Conservation (phyloP, 2,888 invertebrate genomes). For the Villa cingulata region DNA sequence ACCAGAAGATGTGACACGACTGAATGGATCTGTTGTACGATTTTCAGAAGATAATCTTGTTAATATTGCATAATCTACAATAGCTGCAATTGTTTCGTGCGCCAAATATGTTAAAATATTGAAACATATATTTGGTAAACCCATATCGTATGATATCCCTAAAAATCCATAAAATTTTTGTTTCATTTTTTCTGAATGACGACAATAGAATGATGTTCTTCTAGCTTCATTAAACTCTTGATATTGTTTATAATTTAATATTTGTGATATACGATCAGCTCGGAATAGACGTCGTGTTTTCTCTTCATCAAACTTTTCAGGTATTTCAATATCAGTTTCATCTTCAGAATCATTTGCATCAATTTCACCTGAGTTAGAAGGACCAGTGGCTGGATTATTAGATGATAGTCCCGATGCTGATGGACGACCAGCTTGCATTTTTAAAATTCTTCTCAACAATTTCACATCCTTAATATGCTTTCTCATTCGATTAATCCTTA, state of each 20-base stretch:
- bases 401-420: conserved; percentile 13
- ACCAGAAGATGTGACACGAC: conserved; percentile 41
- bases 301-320: conserved; percentile 36
- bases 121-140: conserved; percentile 48
- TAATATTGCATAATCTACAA: conserved; percentile 70
- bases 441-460: conserved; percentile 27
- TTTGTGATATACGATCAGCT: conserved; percentile 47
- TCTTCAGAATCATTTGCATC: conserved; percentile 39
- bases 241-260: conserved; percentile 47
- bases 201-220: conserved; percentile 54
- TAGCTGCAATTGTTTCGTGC: conserved; percentile 80
- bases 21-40: conserved; percentile 53
- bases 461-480: conserved; percentile 55
- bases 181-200: conserved; percentile 39
- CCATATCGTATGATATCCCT: conserved; percentile 47
- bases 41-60: conserved; percentile 63
- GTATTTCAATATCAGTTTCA: conserved; percentile 38
- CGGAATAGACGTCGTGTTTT: conserved; percentile 37
- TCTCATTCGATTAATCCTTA: conserved; percentile 59
- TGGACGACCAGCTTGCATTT: conserved; percentile 29
- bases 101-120: conserved; percentile 74
- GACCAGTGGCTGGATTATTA: conserved; percentile 21
- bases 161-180: conserved; percentile 49
- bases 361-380: conserved; percentile 23
- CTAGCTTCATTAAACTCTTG: conserved; percentile 67